Base-by-base conservation (phyloP, 2,888 invertebrate species). In the Hanleya hanleyi region DNA sequence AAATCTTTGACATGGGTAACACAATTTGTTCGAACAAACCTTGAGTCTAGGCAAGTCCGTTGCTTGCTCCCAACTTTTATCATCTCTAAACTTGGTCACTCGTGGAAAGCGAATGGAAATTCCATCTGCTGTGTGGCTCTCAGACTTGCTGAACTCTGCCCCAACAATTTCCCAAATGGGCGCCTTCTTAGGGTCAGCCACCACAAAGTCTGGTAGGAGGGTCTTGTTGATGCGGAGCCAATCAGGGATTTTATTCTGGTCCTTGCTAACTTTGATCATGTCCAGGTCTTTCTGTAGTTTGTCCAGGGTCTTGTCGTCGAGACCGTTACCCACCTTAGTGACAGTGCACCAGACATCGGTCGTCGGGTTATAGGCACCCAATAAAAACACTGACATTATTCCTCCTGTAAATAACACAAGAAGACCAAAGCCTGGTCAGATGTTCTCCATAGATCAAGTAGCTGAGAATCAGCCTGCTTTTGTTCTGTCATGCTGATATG, bases 91-190 rank as follows among this genome's bases (percentile, higher is more conserved):
- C 72, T 89, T 89, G 12, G 92, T 91, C 32, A 98, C 96, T 80
- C 98, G 93, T 0, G 98, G 98, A 92, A 98, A 98, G 69, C 98
- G 92, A 62, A 97, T 96, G 2, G 97, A 97, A 84, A 98, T 97
- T 1, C 97, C 97, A 83, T 95, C 94, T 0, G 97, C 97, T 1
- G 97, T 97, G 88, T 98, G 98, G 6, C 95, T 93, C 71, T 92
- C 91, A 29, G 92, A 90, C 75, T 91, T 89, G 15, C 91, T 92
- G 83, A 93, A 93, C 84, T 93, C 93, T 0, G 93, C 93, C 9
- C 95, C 96, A 0, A 96, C 96, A 73, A 98, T 96, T 92, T 98
- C 97, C 97, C 98, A 98, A 9, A 98, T 95, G 0, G 97, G 97
- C 89, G 90, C 80, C 9, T 79, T 80, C 90, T 95, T 94, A 0